Conservation (phyloP, 2,797 vertebrate genomes). For the Cygnus olor region DNA sequence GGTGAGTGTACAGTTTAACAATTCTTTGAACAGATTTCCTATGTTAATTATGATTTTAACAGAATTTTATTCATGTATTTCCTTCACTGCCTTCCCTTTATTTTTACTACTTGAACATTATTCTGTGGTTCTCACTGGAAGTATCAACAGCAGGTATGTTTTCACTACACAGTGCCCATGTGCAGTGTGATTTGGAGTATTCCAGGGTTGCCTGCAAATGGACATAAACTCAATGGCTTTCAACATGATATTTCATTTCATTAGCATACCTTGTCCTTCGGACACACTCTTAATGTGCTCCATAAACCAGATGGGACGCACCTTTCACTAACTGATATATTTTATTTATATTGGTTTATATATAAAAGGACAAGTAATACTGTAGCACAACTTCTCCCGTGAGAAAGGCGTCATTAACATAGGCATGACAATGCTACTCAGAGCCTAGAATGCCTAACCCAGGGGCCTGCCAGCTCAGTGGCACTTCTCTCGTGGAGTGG, state of each 20-base stretch:
- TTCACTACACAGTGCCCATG: background rate
- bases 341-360: background rate
- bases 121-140: background rate
- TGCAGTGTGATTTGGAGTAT: background rate
- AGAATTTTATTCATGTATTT: background rate
- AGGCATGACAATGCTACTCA: background rate
- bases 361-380: background rate
- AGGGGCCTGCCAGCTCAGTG: background rate
- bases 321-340: background rate
- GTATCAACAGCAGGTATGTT: background rate
- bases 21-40: background rate
- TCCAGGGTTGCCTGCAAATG: background rate
- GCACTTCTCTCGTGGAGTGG: background rate
- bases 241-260: background rate
- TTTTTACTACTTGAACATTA: background rate
- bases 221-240: background rate
- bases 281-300: background rate
- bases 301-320: background rate
- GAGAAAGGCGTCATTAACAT: background rate
- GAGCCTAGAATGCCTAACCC: background rate
- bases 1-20: background rate
- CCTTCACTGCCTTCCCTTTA: background rate
- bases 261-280: background rate
- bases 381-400: background rate
- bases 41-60: background rate